Evolutionary conservation across 2,888 invertebrate species (phyloP), one percentile per base, ranked within the genome.

Genomic region (Nemurella pictetii): DNA sequence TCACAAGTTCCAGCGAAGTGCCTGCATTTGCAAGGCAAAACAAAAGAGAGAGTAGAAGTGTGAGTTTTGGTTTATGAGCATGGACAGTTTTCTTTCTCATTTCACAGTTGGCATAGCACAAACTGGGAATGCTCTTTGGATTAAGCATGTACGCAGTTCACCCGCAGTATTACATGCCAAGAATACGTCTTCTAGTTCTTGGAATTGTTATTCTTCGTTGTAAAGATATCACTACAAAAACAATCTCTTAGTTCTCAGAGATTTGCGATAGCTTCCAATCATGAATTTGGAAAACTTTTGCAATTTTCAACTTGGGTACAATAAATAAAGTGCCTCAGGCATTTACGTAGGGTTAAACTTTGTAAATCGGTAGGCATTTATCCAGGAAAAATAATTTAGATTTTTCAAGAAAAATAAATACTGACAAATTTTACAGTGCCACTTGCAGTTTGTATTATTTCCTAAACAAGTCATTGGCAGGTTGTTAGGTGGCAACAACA

Each of bases 81-180:
- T 35, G 35, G 35, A 35, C 35, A 35, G 35, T 35, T 55, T 55
- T 55, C 55, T 55, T 55, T 55, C 55, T 1, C 55, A 55, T 55
- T 55, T 55, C 55, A 20, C 55, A 55, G 55, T 7, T 20, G 55
- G 55, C 20, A 55, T 2, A 12, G 3, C 55, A 25, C 15, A 36
- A 78, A 0, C 36, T 84, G 75, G 84, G 84, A 84, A 75, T 72
- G 78, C 78, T 80, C 80, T 84, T 12, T 80, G 80, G 77, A 77
- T 84, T 84, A 84, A 73, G 81, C 84, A 55, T 20, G 55, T 55
- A 55, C 2, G 55, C 55, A 55, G 55, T 7, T 55, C 55, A 55
- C 20, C n/a, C 55, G 55, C 12, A 55, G 32, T 5, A 32, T 12
- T 55, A 55, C 15, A 55, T n/a, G n/a, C 55, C 15, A 55, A 7